Evolutionary conservation across 2,113 vertebrate species (phyloP).

Genomic region (Silurus meridionalis): DNA sequence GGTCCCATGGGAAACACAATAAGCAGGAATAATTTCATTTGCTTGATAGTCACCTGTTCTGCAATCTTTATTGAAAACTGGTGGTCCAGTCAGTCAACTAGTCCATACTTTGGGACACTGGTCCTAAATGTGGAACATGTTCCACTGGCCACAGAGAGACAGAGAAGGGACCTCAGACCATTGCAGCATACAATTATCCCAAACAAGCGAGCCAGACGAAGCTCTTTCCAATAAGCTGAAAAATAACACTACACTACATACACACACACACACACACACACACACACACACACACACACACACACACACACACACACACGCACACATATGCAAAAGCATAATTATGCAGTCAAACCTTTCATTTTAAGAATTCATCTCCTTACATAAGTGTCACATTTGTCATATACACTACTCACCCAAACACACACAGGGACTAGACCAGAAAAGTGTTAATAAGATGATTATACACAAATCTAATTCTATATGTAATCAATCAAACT

Average conservation of each 20-base stretch:
- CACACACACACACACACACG: constrained; percentile 45
- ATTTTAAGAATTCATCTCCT: constrained; percentile 24
- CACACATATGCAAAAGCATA: not conserved
- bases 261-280: constrained; percentile 12
- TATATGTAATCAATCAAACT: constrained; percentile 5
- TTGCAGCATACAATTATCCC: constrained; percentile 77
- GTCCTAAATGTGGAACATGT: constrained; percentile 75
- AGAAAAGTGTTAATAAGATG: constrained; percentile 6
- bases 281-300: constrained; percentile 49
- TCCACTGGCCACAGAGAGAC: constrained; percentile 76
- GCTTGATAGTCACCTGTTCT: not conserved
- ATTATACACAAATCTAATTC: constrained; percentile 34
- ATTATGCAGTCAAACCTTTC: not conserved
- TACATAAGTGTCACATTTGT: constrained; percentile 29
- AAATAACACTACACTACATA: constrained; percentile 62
- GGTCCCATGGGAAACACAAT: not conserved
- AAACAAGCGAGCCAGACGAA: constrained; percentile 76
- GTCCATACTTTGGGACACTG: constrained; percentile 63
- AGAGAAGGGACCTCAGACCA: constrained; percentile 78
- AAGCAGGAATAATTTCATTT: not conserved
- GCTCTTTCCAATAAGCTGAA: constrained; percentile 68
- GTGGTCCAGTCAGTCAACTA: constrained; percentile 18
- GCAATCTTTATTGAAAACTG: constrained; percentile 14
- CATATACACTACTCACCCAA: constrained; percentile 11
- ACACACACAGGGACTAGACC: constrained; percentile 24